These are phyloP conservation scores for Theonella swinhoei DNA, from an alignment of 37 sponge, comb jelly and placozoan genomes.

Conservation along the genomic window DNA sequence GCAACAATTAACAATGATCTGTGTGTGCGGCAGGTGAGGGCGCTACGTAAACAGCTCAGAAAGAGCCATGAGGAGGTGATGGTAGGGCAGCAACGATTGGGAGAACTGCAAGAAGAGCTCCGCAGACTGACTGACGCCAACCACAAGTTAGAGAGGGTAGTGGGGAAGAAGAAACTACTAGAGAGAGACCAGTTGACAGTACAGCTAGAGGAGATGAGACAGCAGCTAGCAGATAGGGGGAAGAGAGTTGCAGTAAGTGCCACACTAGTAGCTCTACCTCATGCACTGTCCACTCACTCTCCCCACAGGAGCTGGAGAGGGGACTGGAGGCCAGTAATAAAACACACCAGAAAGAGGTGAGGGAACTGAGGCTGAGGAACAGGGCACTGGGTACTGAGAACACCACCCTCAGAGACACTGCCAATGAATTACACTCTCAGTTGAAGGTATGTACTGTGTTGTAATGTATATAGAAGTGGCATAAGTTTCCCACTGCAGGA, in stretches of 20 bases:
- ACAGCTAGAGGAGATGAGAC: constrained; percentile 20
- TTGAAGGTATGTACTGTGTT: constrained; percentile 41
- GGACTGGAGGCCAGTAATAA: constrained; percentile 5
- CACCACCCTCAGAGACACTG: not conserved
- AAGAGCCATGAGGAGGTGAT: constrained; percentile 25
- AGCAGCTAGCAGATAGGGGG: constrained; percentile 22
- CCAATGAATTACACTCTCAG: constrained; percentile 10
- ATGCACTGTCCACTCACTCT: not conserved
- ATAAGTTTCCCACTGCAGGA: constrained; percentile 36
- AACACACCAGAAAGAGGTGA: constrained; percentile 26
- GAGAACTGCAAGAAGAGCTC: constrained; percentile 5
- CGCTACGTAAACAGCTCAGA: constrained; percentile 33
- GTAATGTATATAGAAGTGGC: not conserved
- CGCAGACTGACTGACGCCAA: constrained; percentile 23
- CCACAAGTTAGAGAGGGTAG: constrained; percentile 48
- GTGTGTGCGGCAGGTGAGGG: constrained; percentile 10
- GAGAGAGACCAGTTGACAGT: constrained; percentile 51
- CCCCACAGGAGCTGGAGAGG: constrained; percentile 46
- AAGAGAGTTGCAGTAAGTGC: constrained; percentile 48
- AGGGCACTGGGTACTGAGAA: constrained; percentile 6
- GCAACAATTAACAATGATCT: not conserved
- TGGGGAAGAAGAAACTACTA: constrained; percentile 20
- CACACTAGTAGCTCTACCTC: not conserved
- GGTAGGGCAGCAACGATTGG: constrained; percentile 24
- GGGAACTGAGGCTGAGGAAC: constrained; percentile 35